A percentile compares a stretch with the other conserved stretches of the same genome.
Evolutionary conservation across 2,113 vertebrate genomes (phyloP).

Genomic region (Drymodes brunneopygia): DNA sequence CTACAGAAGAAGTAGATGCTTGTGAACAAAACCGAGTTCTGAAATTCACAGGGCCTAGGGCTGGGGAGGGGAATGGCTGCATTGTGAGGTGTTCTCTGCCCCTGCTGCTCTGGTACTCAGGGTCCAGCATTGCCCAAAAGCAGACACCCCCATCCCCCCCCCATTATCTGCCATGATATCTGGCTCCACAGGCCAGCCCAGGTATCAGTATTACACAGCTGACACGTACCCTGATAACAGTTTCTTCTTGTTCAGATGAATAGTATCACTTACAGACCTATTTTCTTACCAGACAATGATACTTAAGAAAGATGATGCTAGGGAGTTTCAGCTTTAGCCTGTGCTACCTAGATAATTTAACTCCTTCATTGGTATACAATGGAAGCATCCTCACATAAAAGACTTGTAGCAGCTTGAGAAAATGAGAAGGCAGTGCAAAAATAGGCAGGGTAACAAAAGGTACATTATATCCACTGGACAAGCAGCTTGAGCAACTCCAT

Average conservation of each 20-base stretch:
- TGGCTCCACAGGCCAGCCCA: neutral
- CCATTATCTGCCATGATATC: neutral
- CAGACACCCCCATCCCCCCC: neutral
- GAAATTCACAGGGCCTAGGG: neutral
- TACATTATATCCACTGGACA: neutral
- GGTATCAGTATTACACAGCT: neutral
- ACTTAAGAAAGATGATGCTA: neutral
- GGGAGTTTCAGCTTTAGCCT: neutral
- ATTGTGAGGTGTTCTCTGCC: neutral
- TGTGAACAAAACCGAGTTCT: neutral
- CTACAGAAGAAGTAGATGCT: neutral
- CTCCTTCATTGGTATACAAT: neutral
- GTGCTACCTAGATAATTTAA: neutral
- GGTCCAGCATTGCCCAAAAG: neutral
- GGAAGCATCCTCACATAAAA: neutral
- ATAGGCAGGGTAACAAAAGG: neutral
- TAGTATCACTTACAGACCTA: constrained; percentile 26
- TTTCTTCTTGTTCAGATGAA: neutral
- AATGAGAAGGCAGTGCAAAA: neutral
- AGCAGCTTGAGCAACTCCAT: neutral
- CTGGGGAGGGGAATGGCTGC: neutral
- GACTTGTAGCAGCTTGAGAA: neutral
- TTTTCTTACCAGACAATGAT: constrained; percentile 21
- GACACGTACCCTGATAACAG: neutral
- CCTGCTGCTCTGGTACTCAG: neutral